These are phyloP conservation scores for Andricus grossulariae DNA, from an alignment of 1,140 invertebrate genomes.

Conservation along the genomic window DNA sequence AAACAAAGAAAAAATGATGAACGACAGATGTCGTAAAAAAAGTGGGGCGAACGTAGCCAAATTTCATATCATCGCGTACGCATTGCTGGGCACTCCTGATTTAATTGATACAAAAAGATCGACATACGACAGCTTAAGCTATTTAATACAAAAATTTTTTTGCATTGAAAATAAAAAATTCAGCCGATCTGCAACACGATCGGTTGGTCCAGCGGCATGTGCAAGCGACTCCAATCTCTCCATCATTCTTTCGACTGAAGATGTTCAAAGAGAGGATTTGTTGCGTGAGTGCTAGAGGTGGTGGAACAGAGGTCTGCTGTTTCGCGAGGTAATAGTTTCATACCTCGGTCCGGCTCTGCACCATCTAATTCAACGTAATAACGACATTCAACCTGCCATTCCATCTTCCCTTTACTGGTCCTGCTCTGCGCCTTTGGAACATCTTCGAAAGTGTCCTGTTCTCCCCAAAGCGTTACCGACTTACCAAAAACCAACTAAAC, in stretches of 20 bases:
- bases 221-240: neutral
- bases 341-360: slow-evolving; percentile 76
- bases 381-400: slow-evolving; percentile 74
- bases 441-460: slow-evolving; percentile 5
- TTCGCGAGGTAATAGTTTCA: slow-evolving; percentile 76
- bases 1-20: too few relatives aligned
- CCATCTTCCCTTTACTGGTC: slow-evolving; percentile 61
- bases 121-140: too few relatives aligned
- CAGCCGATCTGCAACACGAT: neutral
- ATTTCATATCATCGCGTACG: too few relatives aligned
- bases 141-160: too few relatives aligned
- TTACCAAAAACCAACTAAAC: neutral
- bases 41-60: too few relatives aligned
- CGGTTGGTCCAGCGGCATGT: neutral
- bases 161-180: too few relatives aligned
- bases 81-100: too few relatives aligned
- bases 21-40: too few relatives aligned
- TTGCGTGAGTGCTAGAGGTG: slow-evolving; percentile 6
- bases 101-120: too few relatives aligned
- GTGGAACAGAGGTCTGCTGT: slow-evolving; percentile 59
- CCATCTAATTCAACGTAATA: slow-evolving; percentile 76
- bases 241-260: neutral
- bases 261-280: neutral
- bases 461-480: neutral
- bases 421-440: slow-evolving; percentile 21